phyloP scores from a whole-genome alignment of 2,888 invertebrate species.

The Malachius bipustulatus region DNA sequence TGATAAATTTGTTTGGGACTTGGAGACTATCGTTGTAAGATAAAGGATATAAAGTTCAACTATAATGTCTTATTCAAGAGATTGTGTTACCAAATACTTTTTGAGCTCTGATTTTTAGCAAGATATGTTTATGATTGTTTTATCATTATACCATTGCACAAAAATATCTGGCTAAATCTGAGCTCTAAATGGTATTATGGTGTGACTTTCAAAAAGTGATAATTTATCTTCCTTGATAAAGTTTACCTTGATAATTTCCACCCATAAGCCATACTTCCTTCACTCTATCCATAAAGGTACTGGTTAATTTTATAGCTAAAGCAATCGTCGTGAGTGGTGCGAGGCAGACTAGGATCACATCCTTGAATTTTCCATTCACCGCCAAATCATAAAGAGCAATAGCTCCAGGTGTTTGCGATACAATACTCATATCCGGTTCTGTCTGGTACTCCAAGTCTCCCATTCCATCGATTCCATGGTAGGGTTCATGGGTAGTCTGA shows the following conservation, averaged over 20 bases:
- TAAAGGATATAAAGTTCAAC: too few species aligned
- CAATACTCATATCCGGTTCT: slow-evolving; percentile 25
- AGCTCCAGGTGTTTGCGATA: slow-evolving; percentile 38
- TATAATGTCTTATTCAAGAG: too few species aligned
- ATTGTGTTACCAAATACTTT: too few species aligned
- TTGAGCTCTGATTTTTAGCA: too few species aligned
- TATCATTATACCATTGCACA: too few species aligned
- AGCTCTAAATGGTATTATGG: too few species aligned
- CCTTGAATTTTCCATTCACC: slow-evolving; percentile 43
- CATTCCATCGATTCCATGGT: slow-evolving; percentile 59
- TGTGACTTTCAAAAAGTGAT: slow-evolving; percentile 1
- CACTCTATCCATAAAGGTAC: slow-evolving; percentile 48
- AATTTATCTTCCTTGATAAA: slow-evolving; percentile 43
- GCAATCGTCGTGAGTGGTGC: slow-evolving; percentile 75
- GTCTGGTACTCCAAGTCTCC: slow-evolving; percentile 46
- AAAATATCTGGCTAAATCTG: too few species aligned
- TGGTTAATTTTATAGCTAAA: slow-evolving; percentile 55
- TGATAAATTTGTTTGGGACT: too few species aligned
- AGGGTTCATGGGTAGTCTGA: slow-evolving; percentile 27
- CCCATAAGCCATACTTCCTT: slow-evolving; percentile 67
- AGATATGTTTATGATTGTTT: too few species aligned
- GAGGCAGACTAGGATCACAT: slow-evolving; percentile 51
- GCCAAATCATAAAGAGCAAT: slow-evolving; percentile 46
- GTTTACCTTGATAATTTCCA: slow-evolving; percentile 57
- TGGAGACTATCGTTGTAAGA: too few species aligned